Base-by-base conservation (phyloP, 2,113 vertebrate species). In the Scatophagus argus region DNA sequence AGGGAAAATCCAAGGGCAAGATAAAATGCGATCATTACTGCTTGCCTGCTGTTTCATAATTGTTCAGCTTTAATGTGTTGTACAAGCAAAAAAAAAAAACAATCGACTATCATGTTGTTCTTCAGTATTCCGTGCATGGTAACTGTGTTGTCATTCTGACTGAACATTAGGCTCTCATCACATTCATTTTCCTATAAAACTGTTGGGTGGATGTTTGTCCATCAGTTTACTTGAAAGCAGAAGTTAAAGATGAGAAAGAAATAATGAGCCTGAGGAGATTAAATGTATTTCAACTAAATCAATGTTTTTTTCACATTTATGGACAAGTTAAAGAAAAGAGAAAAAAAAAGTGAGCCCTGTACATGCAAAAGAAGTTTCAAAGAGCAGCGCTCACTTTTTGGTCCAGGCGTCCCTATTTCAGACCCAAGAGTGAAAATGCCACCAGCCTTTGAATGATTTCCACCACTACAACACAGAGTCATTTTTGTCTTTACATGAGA, bases 61-160 rank as follows among this genome's bases (percentile, higher is more conserved):
- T 21, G 2, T 70, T 55, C 29, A 12, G 23, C 27, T 44, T 32
- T 55, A 54, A 81, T 79, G 36, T 74, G 36, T 77, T 21, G 36
- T 17, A 62, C 78, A 82, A 78, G n/a, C n/a, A n/a, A 19, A 51
- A 62, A 36, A 51, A 23, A 39, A 4, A 84, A 69, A 60, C 58
- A 65, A 49, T 12, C 14, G 79, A 80, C 85, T 60, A 70, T 82
- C 62, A 11, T 54, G 51, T 34, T 41, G 23, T 79, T 72, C 86
- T 86, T 91, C 76, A 87, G 9, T 81, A 65, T 55, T 81, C 76
- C 23, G 13, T 44, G 25, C 39, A 14, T 8, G 13, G 43, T 43
- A 69, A 79, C 49, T 55, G 47, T 38, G 34, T 54, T 74, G 36
- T 60, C 59, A 62, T 11, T 60, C 34, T 34, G 39, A 64, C 32